These are phyloP conservation scores for Caenorhabditis sp. DNA, from an alignment of 2,888 invertebrate genomes.

Conservation along the genomic window DNA sequence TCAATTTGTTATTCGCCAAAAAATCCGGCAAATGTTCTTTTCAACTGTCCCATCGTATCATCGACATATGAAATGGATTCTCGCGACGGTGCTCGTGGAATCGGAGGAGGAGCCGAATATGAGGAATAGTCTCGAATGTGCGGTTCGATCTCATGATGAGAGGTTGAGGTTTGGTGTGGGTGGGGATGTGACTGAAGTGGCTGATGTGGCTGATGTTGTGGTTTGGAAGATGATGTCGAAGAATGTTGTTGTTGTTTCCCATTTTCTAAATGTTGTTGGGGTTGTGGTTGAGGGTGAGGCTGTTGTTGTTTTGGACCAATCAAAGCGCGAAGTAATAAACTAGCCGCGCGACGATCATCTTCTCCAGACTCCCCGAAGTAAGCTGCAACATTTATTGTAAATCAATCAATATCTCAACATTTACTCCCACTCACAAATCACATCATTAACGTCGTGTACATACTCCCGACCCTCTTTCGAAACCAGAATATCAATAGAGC, in stretches of 20 bases:
- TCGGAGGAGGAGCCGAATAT: conserved; percentile 23
- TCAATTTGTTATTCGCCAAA: conserved; percentile 57
- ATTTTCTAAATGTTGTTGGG: background rate
- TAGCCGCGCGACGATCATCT: conserved; percentile 49
- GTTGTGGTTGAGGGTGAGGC: too few species aligned
- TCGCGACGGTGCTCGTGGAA: conserved; percentile 27
- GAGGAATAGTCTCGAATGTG: conserved; percentile 18
- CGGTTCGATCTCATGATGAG: conserved; percentile 6
- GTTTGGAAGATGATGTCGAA: conserved; percentile 3
- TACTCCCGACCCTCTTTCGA: conserved; percentile 52
- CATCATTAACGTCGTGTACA: conserved; percentile 51
- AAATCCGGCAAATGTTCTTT: conserved; percentile 58
- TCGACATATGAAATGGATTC: conserved; percentile 51
- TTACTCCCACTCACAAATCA: conserved; percentile 23
- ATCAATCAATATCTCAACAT: background rate
- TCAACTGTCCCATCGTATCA: conserved; percentile 61
- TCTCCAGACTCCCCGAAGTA: conserved; percentile 60
- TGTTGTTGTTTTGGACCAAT: conserved; percentile 27
- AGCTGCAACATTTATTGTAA: conserved; percentile 18
- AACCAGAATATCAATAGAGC: conserved; percentile 56
- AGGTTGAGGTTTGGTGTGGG: background rate
- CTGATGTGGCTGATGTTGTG: background rate
- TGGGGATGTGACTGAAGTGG: too few species aligned
- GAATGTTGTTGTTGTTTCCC: conserved; percentile 4
- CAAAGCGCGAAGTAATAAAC: conserved; percentile 30